Evolutionary conservation across 2,888 invertebrate genomes (phyloP), one percentile per base, ranked within the genome.

Genomic region (Polydrusus tereticollis): DNA sequence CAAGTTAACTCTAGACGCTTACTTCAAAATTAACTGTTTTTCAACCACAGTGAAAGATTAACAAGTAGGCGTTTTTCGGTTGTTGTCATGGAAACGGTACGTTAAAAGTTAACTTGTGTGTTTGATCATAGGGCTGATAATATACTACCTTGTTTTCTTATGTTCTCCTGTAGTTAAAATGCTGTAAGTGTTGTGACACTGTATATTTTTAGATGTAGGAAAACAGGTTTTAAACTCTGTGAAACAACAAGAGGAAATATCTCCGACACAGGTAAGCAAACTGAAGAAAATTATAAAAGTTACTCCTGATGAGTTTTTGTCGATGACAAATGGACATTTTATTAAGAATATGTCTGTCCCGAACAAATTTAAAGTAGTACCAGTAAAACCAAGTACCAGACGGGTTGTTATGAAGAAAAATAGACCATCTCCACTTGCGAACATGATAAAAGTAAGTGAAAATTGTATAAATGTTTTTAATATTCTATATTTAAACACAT

Each of bases 211-310:
- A 88, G 94, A 94, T 80, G 93, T 93, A 3, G 94, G 94, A 10
- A 93, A 93, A 80, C 86, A 93, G 80, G 90, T 94, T 77, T 84
- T 94, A 77, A 92, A 93, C 80, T 84, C 87, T 7, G 86, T 88
- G 1, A 87, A 87, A 80, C 79, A 82, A 20, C 72, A 80, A 75
- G 88, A 78, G 80, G 74, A 83, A 55, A 83, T 66, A 50, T 58
- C 72, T 20, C 50, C 20, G 20, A 55, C 29, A 5, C 59, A 59
- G 18, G 69, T 75, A 21, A 58, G 45, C 12, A 77, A 77, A 26
- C 84, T 83, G 58, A 81, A 85, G 23, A 88, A 88, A 83, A 85
- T 88, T n/a, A 87, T 88, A 73, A 86, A 88, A 8, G 85, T 89
- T 62, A 85, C 87, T 41, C 85, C 88, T 2, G 87, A 88, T 77